A percentile compares a stretch with the other conserved stretches of the same genome.
Conservation (phyloP, 2,888 invertebrate species). For the Calameuta filiformis region DNA sequence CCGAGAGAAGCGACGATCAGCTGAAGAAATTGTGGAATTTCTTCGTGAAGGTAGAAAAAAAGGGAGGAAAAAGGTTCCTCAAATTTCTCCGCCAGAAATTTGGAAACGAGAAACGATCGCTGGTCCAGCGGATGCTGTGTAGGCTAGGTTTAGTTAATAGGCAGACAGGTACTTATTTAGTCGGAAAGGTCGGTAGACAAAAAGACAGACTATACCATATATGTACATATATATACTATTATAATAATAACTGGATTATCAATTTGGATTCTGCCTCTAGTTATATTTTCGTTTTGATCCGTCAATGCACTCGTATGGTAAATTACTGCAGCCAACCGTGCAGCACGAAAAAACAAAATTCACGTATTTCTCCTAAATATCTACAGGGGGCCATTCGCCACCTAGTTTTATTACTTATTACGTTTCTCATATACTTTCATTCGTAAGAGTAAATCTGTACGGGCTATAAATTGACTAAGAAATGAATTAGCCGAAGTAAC, state of each 20-base stretch:
- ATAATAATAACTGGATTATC: not conserved
- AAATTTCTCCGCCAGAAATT: not conserved
- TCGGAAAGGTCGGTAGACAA: not conserved
- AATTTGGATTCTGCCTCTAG: not conserved
- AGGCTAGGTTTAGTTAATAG: not conserved
- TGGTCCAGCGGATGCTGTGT: not conserved
- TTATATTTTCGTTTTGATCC: not conserved
- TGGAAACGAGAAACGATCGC: not conserved
- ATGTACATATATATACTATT: too few relatives aligned
- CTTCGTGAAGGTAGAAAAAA: not conserved
- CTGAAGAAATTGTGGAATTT: not conserved
- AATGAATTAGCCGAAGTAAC: not conserved
- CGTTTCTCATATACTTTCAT: not conserved
- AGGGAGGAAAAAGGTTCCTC: not conserved
- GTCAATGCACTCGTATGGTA: not conserved
- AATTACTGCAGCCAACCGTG: not conserved
- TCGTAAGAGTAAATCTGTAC: not conserved
- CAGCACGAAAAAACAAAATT: not conserved
- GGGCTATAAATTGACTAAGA: not conserved
- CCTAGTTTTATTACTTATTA: not conserved
- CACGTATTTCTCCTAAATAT: not conserved
- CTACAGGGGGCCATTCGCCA: not conserved
- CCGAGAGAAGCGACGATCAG: not conserved
- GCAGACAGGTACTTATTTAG: not conserved
- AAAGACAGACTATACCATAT: not conserved